phyloP scores from a whole-genome alignment of 2,113 vertebrate genomes.

The Onychostoma macrolepis region DNA sequence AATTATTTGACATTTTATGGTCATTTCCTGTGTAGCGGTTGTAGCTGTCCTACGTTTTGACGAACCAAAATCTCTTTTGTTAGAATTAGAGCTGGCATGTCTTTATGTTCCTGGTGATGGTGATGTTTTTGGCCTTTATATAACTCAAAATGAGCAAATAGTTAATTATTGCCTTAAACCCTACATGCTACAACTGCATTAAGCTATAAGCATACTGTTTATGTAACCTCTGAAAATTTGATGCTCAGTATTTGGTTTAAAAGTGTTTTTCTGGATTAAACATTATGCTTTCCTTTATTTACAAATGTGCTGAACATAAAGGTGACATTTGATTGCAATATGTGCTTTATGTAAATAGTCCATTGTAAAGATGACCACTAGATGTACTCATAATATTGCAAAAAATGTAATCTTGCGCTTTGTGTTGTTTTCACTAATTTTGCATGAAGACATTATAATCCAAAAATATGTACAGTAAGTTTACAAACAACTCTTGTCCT shows the following conservation, averaged over 20 bases:
- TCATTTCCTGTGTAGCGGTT: conserved; percentile 21
- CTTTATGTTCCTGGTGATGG: too few species aligned
- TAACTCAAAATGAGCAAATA: background rate
- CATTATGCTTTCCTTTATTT: conserved; percentile 1
- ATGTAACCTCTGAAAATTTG: conserved; percentile 30
- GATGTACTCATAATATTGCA: conserved; percentile 31
- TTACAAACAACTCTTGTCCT: conserved; percentile 30
- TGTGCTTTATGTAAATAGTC: conserved; percentile 36
- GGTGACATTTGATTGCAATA: background rate
- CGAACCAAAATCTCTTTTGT: conserved; percentile 15
- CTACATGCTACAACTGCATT: background rate
- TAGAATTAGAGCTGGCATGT: background rate
- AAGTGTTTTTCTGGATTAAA: conserved; percentile 10
- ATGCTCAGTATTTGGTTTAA: conserved; percentile 32
- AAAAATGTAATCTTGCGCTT: background rate
- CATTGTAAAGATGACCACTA: conserved; percentile 50
- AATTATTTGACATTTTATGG: conserved; percentile 28
- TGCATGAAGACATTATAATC: conserved; percentile 32
- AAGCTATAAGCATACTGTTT: background rate
- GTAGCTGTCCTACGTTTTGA: conserved; percentile 1
- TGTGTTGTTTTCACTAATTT: conserved; percentile 35
- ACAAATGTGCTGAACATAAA: conserved; percentile 30
- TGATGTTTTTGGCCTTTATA: background rate
- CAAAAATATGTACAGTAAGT: conserved; percentile 34
- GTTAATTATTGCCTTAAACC: conserved; percentile 19